A percentile compares a stretch with the other conserved stretches of the same genome.
These are phyloP conservation scores for Eristalinus aeneus DNA, from an alignment of 2,888 invertebrate genomes.

Conservation along the genomic window DNA sequence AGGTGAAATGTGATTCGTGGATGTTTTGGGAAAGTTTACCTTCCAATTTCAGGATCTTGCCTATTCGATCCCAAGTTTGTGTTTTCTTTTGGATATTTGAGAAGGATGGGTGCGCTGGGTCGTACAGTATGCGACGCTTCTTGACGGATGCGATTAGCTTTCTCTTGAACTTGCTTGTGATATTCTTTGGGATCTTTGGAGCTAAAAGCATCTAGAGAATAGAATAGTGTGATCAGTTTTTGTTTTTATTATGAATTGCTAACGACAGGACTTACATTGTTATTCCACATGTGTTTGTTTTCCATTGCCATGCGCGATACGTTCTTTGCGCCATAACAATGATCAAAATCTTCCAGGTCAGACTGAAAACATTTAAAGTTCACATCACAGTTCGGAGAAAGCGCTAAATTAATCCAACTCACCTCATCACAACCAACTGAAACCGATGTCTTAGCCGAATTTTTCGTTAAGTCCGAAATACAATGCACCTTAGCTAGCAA, in stretches of 20 bases:
- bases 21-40: conserved; percentile 39
- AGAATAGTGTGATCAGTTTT: neutral
- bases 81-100: conserved; percentile 72
- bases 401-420: neutral
- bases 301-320: neutral
- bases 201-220: conserved; percentile 39
- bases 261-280: neutral
- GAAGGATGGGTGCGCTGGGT: conserved; percentile 72
- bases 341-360: neutral
- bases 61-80: conserved; percentile 74
- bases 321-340: neutral
- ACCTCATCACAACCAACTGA: conserved; percentile 6
- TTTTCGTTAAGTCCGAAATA: conserved; percentile 34
- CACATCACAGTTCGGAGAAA: neutral
- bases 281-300: neutral
- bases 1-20: neutral
- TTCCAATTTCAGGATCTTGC: conserved; percentile 63
- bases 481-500: conserved; percentile 26
- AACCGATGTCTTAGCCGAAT: neutral
- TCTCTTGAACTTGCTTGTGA: conserved; percentile 60
- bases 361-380: neutral
- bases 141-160: conserved; percentile 74
- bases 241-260: too few species aligned
- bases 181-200: conserved; percentile 19
- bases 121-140: conserved; percentile 73